Evolutionary conservation across 1,140 invertebrate genomes (phyloP).

Genomic region (Melitaea cinxia): DNA sequence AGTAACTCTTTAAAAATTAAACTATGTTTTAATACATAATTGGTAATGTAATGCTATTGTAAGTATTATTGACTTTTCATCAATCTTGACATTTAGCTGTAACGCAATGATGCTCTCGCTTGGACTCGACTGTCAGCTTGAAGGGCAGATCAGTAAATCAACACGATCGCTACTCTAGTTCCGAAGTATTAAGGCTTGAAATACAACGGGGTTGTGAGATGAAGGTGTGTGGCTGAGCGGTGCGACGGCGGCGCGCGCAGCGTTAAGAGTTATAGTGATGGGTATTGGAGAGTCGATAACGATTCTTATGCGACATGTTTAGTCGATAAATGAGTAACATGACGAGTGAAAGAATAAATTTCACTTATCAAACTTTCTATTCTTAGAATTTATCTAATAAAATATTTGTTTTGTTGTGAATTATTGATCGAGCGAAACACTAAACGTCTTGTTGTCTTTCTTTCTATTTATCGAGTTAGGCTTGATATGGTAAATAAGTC

Average conservation of each 20-base stretch:
- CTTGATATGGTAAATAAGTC: no score
- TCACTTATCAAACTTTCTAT: no score
- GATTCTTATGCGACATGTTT: not conserved
- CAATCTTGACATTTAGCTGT: constrained; percentile 37
- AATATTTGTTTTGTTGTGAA: no score
- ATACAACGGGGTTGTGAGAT: constrained; percentile 44
- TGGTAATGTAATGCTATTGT: not conserved
- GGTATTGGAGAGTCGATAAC: not conserved
- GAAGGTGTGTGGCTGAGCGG: constrained; percentile 57
- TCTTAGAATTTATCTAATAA: no score
- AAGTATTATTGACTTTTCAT: constrained; percentile 17
- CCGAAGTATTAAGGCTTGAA: constrained; percentile 32
- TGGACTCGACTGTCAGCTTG: constrained; percentile 40
- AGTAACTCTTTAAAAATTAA: no score
- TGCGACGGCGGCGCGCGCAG: constrained; percentile 62
- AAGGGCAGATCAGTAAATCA: constrained; percentile 26
- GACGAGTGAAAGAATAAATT: no score
- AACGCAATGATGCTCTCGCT: constrained; percentile 38
- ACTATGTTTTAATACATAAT: no score
- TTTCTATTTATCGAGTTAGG: no score
- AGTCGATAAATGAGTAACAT: no score
- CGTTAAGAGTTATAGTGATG: constrained; percentile 49
- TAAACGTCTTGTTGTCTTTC: no score
- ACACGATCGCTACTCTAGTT: constrained; percentile 26
- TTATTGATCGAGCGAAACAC: no score